Evolutionary conservation across 2,888 invertebrate genomes (phyloP).

Genomic region (Artemia sp.): DNA sequence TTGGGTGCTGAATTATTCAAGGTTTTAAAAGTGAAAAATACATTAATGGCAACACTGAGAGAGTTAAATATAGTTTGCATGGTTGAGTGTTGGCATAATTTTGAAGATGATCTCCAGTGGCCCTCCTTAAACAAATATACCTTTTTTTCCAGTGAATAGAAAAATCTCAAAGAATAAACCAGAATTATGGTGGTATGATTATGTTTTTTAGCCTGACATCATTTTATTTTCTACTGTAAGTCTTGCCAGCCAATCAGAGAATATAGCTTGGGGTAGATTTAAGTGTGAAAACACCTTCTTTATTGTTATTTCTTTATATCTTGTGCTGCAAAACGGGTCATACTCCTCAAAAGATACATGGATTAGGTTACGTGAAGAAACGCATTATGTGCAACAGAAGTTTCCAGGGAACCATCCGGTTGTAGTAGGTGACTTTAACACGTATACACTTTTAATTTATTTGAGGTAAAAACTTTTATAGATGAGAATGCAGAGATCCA

Average conservation of each 20-base stretch:
- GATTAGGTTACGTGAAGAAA: background rate
- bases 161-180: background rate
- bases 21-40: slow-evolving; percentile 7
- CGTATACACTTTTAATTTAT: background rate
- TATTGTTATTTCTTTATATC: background rate
- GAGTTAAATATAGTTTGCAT: slow-evolving; percentile 2
- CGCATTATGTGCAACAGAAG: background rate
- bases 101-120: background rate
- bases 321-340: background rate
- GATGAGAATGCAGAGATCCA: background rate
- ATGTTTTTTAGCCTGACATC: background rate
- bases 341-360: background rate
- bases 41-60: background rate
- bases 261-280: background rate
- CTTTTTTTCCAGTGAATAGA: slow-evolving; percentile 3
- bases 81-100: slow-evolving; percentile 10
- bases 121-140: background rate
- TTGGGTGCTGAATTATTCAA: background rate
- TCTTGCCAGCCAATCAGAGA: background rate
- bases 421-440: background rate
- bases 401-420: background rate
- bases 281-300: background rate
- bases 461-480: background rate
- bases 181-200: background rate
- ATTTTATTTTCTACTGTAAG: background rate